Evolutionary conservation across 2,113 vertebrate species (phyloP), one percentile per base, ranked within the genome.

Genomic region (Chitala chitala): DNA sequence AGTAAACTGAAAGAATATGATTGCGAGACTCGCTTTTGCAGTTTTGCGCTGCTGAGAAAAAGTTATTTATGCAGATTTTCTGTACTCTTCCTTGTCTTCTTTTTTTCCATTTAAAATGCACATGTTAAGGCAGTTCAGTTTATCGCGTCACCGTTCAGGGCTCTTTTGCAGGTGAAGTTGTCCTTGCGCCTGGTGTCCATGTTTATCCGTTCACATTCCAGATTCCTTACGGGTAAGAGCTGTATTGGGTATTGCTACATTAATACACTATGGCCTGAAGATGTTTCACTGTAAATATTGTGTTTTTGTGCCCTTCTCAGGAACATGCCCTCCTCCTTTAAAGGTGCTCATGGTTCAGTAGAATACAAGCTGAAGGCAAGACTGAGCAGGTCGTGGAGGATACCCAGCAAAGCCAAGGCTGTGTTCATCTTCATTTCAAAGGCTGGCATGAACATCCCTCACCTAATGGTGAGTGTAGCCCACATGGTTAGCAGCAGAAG

Each of bases 171-270:
- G 71, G 48, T 65, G 59, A 68, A 36, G 78, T 17, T 20, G 78
- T 85, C 51, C 56, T 89, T 42, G 33, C 69, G 4, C 77, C 82
- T 40, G 89, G 89, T 40, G 54, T 22, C 76, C 88, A 91, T 44
- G 71, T 85, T 40, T 91, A 86, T 71, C 86, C 88, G 1, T 92
- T 90, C 80, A 81, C 72, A 20, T 86, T 92, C 79, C 86, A 87
- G 75, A 61, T 91, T 31, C 89, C 89, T 31, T 3, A 6, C 0
- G 44, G 83, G 89, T 91, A 82, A 83, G 88, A 82, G 40, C 63
- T 40, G 24, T 10, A 44, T 5, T 66, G 40, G 31, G 12, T 2
- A 61, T 33, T 17, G n/a, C n/a, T n/a, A n/a, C n/a, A n/a, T n/a
- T n/a, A n/a, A n/a, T n/a, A n/a, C n/a, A n/a, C n/a, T n/a, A n/a